Conservation (phyloP, 2,797 vertebrate genomes). For the Rousettus madagascariensis region DNA sequence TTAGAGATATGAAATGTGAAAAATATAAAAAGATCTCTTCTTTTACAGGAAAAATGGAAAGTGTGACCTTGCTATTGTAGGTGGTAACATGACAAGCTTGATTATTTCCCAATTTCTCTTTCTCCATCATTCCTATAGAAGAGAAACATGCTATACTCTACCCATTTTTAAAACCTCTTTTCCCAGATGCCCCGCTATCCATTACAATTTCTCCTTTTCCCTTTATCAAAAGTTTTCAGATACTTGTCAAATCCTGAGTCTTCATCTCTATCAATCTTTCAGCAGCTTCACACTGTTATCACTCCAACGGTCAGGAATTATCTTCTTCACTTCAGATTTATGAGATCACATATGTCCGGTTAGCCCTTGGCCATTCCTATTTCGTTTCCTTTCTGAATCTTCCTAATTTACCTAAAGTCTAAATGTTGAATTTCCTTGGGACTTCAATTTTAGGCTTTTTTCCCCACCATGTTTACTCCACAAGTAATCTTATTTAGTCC, state of each 20-base stretch:
- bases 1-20: conserved; percentile 41
- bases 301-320: background rate
- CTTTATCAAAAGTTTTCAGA: background rate
- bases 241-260: background rate
- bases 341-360: background rate
- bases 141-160: background rate
- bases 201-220: background rate
- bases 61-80: background rate
- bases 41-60: conserved; percentile 39
- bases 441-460: background rate
- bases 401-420: background rate
- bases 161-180: background rate
- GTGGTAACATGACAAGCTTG: background rate
- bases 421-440: background rate
- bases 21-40: background rate
- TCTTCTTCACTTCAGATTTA: background rate
- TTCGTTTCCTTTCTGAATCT: background rate
- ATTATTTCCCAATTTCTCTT: background rate
- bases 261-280: background rate
- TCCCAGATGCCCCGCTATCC: background rate
- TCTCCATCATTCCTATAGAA: background rate
- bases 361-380: background rate
- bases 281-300: background rate
- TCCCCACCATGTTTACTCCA: background rate
- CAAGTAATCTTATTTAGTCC: background rate